Conservation (phyloP, 2,888 invertebrate species). For the Sarcophaga rosellei region DNA sequence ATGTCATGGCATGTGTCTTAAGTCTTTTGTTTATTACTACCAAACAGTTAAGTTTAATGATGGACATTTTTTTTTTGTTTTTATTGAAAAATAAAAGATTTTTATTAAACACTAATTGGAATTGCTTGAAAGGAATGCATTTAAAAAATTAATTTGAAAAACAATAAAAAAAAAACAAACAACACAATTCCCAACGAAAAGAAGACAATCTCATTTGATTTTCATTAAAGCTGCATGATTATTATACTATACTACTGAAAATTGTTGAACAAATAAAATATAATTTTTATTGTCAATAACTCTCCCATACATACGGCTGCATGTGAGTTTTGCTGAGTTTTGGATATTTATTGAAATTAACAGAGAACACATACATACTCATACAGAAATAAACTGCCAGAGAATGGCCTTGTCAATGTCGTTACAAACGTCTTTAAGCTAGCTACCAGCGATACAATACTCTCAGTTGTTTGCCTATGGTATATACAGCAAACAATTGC, state of each 20-base stretch:
- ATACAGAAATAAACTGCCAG: slow-evolving; percentile 4
- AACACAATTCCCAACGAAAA: neutral
- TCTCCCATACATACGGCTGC: neutral
- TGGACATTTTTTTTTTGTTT: neutral
- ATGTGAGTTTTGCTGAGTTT: slow-evolving; percentile 9
- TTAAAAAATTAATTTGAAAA: too few species aligned
- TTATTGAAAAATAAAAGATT: neutral
- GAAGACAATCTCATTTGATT: neutral
- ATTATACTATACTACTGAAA: too few species aligned
- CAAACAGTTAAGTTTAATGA: neutral
- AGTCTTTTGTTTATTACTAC: slow-evolving; percentile 47
- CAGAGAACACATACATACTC: neutral
- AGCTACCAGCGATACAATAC: slow-evolving; percentile 17
- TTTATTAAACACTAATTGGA: neutral
- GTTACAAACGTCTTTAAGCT: slow-evolving; percentile 54
- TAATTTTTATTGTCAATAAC: neutral
- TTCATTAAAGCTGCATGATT: neutral
- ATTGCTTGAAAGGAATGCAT: neutral
- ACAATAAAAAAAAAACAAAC: too few species aligned
- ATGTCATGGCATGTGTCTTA: slow-evolving; percentile 35
- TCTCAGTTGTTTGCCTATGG: slow-evolving; percentile 4
- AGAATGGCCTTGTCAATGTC: slow-evolving; percentile 71
- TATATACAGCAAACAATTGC: slow-evolving; percentile 32
- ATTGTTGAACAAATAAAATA: slow-evolving; percentile 5
- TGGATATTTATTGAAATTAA: slow-evolving; percentile 5